A percentile compares a stretch with the other conserved stretches of the same genome.
Conservation (phyloP, 92 coral and sea anemone genomes). For the Blastomussa wellsi region DNA sequence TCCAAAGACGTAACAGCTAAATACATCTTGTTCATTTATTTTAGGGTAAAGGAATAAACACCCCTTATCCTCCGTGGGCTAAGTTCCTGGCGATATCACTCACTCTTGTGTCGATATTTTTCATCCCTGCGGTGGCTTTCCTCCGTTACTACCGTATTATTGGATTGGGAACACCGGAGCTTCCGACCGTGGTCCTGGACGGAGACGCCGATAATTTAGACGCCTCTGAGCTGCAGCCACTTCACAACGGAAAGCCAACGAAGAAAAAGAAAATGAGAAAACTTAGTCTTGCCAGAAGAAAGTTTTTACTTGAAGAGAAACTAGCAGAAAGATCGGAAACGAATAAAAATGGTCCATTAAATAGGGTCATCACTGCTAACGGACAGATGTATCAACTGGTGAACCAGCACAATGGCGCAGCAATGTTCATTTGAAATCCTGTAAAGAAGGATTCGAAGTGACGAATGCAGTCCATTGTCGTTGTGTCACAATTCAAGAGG, state of each 20-base stretch:
- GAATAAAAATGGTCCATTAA: conserved; percentile 38
- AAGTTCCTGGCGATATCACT: conserved; percentile 81
- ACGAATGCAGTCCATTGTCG: background rate
- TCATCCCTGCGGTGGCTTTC: conserved; percentile 90
- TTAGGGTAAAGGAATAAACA: conserved; percentile 55
- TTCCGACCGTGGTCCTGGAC: conserved; percentile 68
- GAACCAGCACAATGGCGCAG: conserved; percentile 69
- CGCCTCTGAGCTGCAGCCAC: conserved; percentile 64
- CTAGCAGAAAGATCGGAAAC: conserved; percentile 21
- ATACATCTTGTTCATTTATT: background rate
- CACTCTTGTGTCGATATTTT: conserved; percentile 80
- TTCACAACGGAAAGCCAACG: conserved; percentile 41
- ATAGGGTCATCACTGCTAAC: conserved; percentile 42
- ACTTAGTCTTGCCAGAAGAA: conserved; percentile 39
- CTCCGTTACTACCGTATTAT: conserved; percentile 83
- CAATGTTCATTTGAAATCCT: conserved; percentile 48
- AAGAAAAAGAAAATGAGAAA: conserved; percentile 55
- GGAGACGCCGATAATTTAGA: conserved; percentile 17
- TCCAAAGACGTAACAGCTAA: background rate
- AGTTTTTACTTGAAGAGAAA: conserved; percentile 23
- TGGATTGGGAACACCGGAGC: conserved; percentile 50
- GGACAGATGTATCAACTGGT: conserved; percentile 67
- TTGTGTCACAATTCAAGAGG: background rate
- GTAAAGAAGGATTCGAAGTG: too few relatives aligned
- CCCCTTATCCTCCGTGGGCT: conserved; percentile 91